A percentile compares a stretch with the other conserved stretches of the same genome.
Conservation (phyloP, 2,888 invertebrate genomes). For the Volucella inanis region DNA sequence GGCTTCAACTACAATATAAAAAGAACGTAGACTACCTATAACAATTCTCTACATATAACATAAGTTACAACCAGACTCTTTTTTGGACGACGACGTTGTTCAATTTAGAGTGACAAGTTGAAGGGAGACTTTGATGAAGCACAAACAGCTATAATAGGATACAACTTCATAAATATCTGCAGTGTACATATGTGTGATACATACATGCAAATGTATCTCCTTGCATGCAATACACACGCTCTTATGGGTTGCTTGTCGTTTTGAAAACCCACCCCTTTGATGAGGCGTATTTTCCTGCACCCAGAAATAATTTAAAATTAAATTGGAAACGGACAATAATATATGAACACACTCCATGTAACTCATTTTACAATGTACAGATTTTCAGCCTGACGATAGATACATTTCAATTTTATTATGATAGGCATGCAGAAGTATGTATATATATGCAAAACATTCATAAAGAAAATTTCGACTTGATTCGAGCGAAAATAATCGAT, state of each 20-base stretch:
- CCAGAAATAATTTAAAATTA: not conserved
- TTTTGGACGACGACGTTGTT: no score
- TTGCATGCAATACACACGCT: not conserved
- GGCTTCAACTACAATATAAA: no score
- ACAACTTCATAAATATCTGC: not conserved
- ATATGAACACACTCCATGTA: not conserved
- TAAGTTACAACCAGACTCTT: no score
- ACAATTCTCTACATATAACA: no score
- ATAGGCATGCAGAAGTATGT: no score
- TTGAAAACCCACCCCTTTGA: conserved; percentile 7
- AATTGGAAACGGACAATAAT: not conserved
- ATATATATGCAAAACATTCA: no score
- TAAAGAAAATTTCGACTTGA: no score
- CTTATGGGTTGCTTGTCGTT: conserved; percentile 4
- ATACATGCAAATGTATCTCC: not conserved
- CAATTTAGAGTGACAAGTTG: conserved; percentile 6
- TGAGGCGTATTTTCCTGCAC: not conserved
- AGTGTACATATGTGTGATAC: not conserved
- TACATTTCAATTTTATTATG: no score
- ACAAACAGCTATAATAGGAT: not conserved
- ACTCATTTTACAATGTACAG: not conserved
- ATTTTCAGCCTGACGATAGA: no score
- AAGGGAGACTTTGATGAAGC: not conserved
- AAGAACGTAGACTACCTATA: no score
- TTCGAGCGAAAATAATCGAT: no score